Base-by-base conservation (phyloP, 2,797 vertebrate species). In the Gila robusta region DNA sequence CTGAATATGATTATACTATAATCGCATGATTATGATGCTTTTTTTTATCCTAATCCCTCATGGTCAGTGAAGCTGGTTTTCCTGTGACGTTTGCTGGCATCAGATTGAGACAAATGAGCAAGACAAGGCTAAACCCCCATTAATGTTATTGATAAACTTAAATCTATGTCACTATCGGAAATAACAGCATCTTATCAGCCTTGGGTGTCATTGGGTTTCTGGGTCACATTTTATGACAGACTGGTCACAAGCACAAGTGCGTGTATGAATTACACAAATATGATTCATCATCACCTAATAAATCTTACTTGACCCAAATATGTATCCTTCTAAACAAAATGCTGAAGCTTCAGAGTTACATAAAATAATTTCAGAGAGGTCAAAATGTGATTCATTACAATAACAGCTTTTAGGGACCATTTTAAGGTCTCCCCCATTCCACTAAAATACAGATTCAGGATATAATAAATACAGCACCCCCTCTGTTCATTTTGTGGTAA, bases 1-100 rank as follows among this genome's bases (percentile, higher is more conserved):
- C 37, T 83, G 26, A 74, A 83, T 74, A 76, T 67, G 28, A 84
- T 52, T 77, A 84, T 84, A 77, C 67, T 73, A 67, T 84, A 84
- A 77, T 77, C 59, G 32, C 59, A 67, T 67, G 71, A 83, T 83
- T 83, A 74, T 47, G 41, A 66, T 80, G 39, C 41, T 67, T 59
- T 28, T 66, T 32, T 78, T 78, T 4, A 85, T n/a, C 28, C 76
- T 71, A 62, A 85, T 85, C 54, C 32, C 6, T 72, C 54, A 73
- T 41, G 54, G 54, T 80, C 84, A 85, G 77, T 64, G 54, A 80
- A 44, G 39, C 69, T 81, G 54, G 21, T 49, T 79, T 41, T 72
- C 56, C 12, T 62, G 64, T 59, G 35, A 62, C 21, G 37, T 66
- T 49, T 82, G 26, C 35, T 66, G 21, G 2, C 11, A 21, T 69